Conservation (phyloP, 1,140 invertebrate species). For the Phenacoccus solenopsis region DNA sequence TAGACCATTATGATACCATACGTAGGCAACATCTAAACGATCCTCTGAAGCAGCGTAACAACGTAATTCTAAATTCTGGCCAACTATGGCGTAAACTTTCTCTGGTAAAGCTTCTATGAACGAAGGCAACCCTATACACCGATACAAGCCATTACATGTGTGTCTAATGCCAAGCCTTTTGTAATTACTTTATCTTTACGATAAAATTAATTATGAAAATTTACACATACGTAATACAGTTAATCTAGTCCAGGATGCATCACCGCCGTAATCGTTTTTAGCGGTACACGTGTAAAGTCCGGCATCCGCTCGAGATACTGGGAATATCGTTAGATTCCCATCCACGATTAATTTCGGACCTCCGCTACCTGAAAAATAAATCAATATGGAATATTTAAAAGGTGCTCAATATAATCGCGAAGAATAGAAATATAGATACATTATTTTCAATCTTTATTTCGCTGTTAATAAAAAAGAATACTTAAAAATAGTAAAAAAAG, state of each 20-base stretch:
- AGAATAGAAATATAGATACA: no score
- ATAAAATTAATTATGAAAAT: conserved; percentile 18
- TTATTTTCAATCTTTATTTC: no score
- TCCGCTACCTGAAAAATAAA: conserved; percentile 37
- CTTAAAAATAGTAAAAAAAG: no score
- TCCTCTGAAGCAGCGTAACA: conserved; percentile 70
- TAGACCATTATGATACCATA: conserved; percentile 75
- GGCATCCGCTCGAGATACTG: conserved; percentile 73
- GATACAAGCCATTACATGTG: no score
- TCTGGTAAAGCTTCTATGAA: conserved; percentile 53
- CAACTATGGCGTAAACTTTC: conserved; percentile 50
- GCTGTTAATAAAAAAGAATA: no score
- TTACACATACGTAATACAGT: conserved; percentile 62
- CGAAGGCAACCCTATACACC: conserved; percentile 46
- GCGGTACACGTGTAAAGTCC: conserved; percentile 82
- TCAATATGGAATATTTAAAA: no score
- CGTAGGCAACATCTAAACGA: conserved; percentile 72
- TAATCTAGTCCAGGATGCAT: conserved; percentile 64
- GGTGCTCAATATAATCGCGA: no score
- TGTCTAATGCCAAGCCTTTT: neutral
- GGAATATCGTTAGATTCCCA: conserved; percentile 73
- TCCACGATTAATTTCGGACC: conserved; percentile 64
- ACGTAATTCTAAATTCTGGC: conserved; percentile 54
- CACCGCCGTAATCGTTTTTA: conserved; percentile 65
- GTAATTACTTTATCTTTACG: neutral